Percentiles rank a stretch among this genome's conserved stretches.
Conservation (phyloP, 2,888 invertebrate species). For the Noctua janthe region DNA sequence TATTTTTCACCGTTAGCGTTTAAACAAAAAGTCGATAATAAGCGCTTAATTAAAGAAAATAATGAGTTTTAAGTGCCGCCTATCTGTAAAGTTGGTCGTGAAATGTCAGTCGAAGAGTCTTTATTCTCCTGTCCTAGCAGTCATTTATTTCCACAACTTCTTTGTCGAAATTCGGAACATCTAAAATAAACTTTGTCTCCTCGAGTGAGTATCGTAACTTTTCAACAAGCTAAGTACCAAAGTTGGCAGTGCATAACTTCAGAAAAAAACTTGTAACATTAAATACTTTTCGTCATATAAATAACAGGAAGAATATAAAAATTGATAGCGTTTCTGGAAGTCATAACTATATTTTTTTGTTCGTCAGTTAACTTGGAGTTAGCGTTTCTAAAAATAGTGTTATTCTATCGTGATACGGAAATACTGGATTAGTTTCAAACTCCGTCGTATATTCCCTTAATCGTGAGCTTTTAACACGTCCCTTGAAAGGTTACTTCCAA, state of each 20-base stretch:
- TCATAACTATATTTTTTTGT: slow-evolving; percentile 20
- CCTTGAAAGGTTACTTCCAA: slow-evolving; percentile 11
- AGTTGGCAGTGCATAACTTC: slow-evolving; percentile 36
- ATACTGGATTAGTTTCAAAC: not conserved
- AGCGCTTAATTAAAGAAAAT: slow-evolving; percentile 21
- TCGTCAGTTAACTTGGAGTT: not conserved
- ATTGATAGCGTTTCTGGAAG: slow-evolving; percentile 19
- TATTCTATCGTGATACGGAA: not conserved
- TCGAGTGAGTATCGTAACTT: slow-evolving; percentile 39
- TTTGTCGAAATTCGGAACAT: slow-evolving; percentile 25
- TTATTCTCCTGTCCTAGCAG: not conserved
- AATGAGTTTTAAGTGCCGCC: slow-evolving; percentile 23
- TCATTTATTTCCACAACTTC: slow-evolving; percentile 41
- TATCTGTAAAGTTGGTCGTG: slow-evolving; percentile 18
- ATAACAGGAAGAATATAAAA: slow-evolving; percentile 49
- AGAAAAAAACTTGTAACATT: slow-evolving; percentile 41
- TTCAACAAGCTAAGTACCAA: slow-evolving; percentile 34
- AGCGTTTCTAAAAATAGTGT: slow-evolving; percentile 13
- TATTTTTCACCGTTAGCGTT: slow-evolving; percentile 19
- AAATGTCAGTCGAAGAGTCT: slow-evolving; percentile 7
- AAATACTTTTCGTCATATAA: slow-evolving; percentile 42
- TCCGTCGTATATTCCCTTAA: slow-evolving; percentile 3
- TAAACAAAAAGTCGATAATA: slow-evolving; percentile 19
- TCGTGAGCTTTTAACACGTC: slow-evolving; percentile 17
- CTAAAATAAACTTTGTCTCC: slow-evolving; percentile 31